Base-by-base conservation (phyloP, 2,888 invertebrate species). In the Lasioglossum pauxillum region DNA sequence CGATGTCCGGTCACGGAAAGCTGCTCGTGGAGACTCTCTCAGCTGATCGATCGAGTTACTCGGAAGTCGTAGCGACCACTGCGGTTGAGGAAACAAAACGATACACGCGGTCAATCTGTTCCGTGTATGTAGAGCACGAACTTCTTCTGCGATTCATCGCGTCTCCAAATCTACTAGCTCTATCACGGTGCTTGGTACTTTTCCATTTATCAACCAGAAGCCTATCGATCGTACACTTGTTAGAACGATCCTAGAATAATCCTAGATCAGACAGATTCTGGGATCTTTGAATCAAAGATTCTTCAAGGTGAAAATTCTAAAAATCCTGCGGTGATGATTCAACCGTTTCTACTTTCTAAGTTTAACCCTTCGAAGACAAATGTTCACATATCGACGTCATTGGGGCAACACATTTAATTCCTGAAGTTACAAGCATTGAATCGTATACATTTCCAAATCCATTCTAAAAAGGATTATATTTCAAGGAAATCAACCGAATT, bases 11-110 rank as follows among this genome's bases (percentile, higher is more conserved):
- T 57, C 44, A 76, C 27, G 35, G 79, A 64, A 69, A 69, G 23
- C 35, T 53, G 64, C 14, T 14, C 27, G 16, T 0, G 16, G 16
- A 64, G 23, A 57, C 67, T 53, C 80, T 23, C 23, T 38, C 86
- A 77, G 78, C 75, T 86, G 83, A 79, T 73, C 77, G 89, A 86
- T 88, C 86, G 81, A 27, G 80, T 89, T 88, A 89, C 89, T 84
- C 77, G 89, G 89, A 88, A 89, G 89, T 82, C 57, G 67, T 44
- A 46, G 46, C 64, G 69, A 64, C 35, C 46, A 69, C 44, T 84
- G 86, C 88, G 89, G 89, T 53, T 35, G 35, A 19, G 64, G 46
- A 73, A 53, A 49, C 27, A 53, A 82, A 80, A 82, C 31, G 64
- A 53, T 23, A 35, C 72, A 19, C 31, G 60, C 60, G 82, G 78